Base-by-base conservation (phyloP, 2,797 vertebrate genomes). In the Sebastes itinus region DNA sequence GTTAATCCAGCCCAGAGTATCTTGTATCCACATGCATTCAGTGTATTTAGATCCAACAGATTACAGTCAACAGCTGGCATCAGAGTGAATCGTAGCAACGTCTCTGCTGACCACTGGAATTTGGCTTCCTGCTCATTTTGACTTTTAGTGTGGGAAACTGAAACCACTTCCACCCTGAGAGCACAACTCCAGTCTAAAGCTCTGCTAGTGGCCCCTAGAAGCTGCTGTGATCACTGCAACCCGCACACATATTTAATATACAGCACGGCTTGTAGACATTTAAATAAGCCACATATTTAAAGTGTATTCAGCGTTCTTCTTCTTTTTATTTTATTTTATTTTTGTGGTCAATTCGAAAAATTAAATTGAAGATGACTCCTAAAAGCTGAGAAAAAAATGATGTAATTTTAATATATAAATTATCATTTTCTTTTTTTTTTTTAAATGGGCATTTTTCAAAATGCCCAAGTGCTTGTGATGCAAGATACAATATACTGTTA, bases 21-120 rank as follows among this genome's bases (percentile, higher is more conserved):
- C 7, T 30, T 30, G 2, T 54, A 16, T 68, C 62, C 30, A 60
- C 6, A 38, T 67, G 11, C 58, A n/a, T 49, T 65, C 2, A 7
- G 38, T 22, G 20, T 7, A 7, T 42, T 60, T 42, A 52, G 55
- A 66, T 60, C 67, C 20, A 23, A 18, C 60, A 32, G 46, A 66
- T 60, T 65, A 16, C 20, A 30, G 78, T 56, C 46, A 75, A 49
- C 79, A 60, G 60, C 42, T 81, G 54, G 68, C 56, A 72, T 6
- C 56, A 46, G 25, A 56, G 25, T 28, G 28, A 11, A 22, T 62
- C 18, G 46, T 6, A 54, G 60, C 13, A 18, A 30, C 18, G 52
- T 69, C 70, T 73, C 70, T 12, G 11, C 27, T 64, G 70, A 35
- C 69, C 64, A 35, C 64, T 62, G 59, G 58, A 69, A 82, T 78